A percentile compares a stretch with the other conserved stretches of the same genome.
These are phyloP conservation scores for Lacanobia oleracea DNA, from an alignment of 2,888 invertebrate genomes.

Conservation along the genomic window DNA sequence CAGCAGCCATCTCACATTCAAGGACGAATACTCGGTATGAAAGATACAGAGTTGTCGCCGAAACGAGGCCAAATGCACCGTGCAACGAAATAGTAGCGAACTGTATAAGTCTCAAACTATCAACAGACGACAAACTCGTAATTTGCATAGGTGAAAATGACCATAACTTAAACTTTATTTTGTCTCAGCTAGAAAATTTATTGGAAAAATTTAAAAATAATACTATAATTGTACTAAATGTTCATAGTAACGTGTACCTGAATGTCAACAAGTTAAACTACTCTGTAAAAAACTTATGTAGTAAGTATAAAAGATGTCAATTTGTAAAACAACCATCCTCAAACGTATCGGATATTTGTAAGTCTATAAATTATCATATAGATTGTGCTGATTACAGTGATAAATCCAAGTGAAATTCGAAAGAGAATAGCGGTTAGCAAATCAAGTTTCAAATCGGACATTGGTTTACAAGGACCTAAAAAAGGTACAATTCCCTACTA, in stretches of 20 bases:
- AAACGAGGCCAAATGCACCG: slow-evolving; percentile 2
- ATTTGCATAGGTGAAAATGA: neutral
- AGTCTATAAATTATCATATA: neutral
- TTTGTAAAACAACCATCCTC: neutral
- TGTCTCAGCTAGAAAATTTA: slow-evolving; percentile 21
- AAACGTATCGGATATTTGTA: neutral
- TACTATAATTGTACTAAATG: slow-evolving; percentile 20
- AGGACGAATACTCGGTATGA: neutral
- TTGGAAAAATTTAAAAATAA: slow-evolving; percentile 7
- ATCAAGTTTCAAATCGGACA: neutral
- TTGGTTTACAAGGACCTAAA: neutral
- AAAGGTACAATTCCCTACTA: neutral
- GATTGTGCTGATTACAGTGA: slow-evolving; percentile 16
- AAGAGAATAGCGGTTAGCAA: slow-evolving; percentile 11
- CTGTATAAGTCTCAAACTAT: neutral
- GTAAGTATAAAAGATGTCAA: slow-evolving; percentile 18
- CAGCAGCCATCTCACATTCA: neutral
- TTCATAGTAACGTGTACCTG: neutral
- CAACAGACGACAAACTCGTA: neutral
- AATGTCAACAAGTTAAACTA: slow-evolving; percentile 18
- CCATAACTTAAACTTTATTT: neutral
- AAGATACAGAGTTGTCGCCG: neutral
- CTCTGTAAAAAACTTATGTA: slow-evolving; percentile 5
- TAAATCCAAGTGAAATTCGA: slow-evolving; percentile 5
- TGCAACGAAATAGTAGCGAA: neutral